Percentiles rank a stretch among this genome's conserved stretches.
phyloP scores from a whole-genome alignment of 2,113 vertebrate species.

The Haemorhous mexicanus region DNA sequence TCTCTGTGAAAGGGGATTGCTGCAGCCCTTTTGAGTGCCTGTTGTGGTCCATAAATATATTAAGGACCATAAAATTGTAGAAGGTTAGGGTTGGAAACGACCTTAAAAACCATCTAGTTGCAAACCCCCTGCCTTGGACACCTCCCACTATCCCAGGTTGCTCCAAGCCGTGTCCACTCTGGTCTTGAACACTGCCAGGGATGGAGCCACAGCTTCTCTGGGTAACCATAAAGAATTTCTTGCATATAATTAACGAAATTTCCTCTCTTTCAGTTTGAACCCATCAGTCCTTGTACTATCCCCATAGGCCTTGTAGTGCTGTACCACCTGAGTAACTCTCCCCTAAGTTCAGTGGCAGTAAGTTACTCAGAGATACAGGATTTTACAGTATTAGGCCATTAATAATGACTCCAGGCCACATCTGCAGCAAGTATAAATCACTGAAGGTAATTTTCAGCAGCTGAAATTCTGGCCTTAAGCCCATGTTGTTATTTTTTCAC shows the following conservation, averaged over 20 bases:
- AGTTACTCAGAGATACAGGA: neutral
- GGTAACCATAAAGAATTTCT: neutral
- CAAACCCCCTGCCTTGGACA: neutral
- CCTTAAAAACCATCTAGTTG: neutral
- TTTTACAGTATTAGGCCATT: slow-evolving; percentile 1
- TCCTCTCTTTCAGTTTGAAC: neutral
- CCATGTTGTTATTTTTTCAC: slow-evolving; percentile 58
- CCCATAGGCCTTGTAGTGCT: neutral
- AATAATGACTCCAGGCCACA: slow-evolving; percentile 17
- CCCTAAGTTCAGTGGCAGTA: neutral
- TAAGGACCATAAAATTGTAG: neutral
- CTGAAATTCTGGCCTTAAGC: slow-evolving; percentile 53
- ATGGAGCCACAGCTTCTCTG: neutral
- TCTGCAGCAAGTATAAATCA: slow-evolving; percentile 58
- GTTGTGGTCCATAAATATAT: neutral
- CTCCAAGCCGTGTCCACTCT: neutral
- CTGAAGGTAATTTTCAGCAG: slow-evolving; percentile 60
- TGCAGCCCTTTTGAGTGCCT: neutral
- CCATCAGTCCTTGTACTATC: neutral
- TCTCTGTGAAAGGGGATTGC: neutral
- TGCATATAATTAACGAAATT: neutral
- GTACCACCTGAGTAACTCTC: neutral
- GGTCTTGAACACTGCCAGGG: neutral
- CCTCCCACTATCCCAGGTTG: neutral
- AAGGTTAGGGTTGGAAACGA: neutral